phyloP scores from a whole-genome alignment of 2,797 vertebrate genomes.

The Dryobates pubescens region DNA sequence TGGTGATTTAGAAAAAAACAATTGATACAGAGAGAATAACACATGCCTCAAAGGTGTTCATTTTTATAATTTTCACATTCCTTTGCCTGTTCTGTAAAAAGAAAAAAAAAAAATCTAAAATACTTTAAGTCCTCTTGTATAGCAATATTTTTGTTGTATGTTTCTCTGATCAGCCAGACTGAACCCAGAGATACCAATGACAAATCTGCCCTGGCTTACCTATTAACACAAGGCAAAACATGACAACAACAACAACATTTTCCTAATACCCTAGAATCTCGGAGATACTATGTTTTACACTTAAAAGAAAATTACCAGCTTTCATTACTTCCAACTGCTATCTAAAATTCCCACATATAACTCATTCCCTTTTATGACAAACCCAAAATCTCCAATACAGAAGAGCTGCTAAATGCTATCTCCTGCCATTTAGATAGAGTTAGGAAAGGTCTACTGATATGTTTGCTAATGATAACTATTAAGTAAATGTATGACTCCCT shows the following conservation, averaged over 20 bases:
- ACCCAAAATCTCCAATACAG: background rate
- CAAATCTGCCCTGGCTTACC: background rate
- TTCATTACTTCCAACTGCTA: background rate
- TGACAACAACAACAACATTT: background rate
- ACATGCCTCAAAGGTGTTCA: background rate
- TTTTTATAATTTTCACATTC: background rate
- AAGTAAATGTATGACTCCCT: background rate
- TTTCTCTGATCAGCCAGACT: background rate
- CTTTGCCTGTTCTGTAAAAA: background rate
- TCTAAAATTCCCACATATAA: background rate
- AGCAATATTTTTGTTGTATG: background rate
- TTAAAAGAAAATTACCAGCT: background rate
- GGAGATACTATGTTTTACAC: background rate
- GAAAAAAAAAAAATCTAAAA: background rate
- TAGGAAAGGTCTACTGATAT: background rate
- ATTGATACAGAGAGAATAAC: constrained; percentile 8
- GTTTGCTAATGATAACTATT: background rate
- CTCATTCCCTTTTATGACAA: background rate
- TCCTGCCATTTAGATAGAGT: background rate
- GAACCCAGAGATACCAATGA: background rate
- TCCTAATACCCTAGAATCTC: background rate
- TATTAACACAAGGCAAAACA: background rate
- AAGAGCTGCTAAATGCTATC: background rate
- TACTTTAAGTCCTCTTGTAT: background rate
- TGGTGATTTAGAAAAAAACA: constrained; percentile 24